Base-by-base conservation (phyloP, 2,113 vertebrate species). In the Microcebus jonahi region DNA sequence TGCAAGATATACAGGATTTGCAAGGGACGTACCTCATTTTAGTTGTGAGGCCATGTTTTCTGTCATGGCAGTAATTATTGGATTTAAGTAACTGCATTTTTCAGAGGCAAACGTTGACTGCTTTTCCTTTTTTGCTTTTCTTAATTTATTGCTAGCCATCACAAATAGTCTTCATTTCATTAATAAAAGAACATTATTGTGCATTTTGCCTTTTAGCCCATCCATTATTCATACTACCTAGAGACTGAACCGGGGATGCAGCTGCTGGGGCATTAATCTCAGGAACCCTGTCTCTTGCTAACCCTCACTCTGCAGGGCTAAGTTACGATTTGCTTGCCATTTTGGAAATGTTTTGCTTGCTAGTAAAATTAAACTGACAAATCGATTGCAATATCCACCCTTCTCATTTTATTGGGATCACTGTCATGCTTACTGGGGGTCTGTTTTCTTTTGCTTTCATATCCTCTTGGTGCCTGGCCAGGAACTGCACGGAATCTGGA, bases 171-270 rank as follows among this genome's bases (percentile, higher is more conserved):
- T 97, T 98, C 95, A 97, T 98, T 98, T 98, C 98, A 98, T 99
- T 98, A 98, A 98, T 98, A 98, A 98, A 98, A 98, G 96, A 98
- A 98, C 97, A 97, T 98, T 97, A 98, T 87, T 95, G 97, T 98
- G 92, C 97, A 97, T 97, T 98, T 98, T 98, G 97, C 97, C 94
- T 98, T 97, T 94, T 95, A 97, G 97, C 12, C 97, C 97, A 98
- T 98, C 95, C 98, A 98, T 99, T 98, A 98, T 98, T 99, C 98
- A 98, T 98, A 94, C 88, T 75, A 97, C 97, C 95, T 95, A 98
- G 93, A 98, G 97, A 97, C 89, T 84, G 96, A 97, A 96, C 95
- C 36, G 45, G 91, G 88, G 96, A 97, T 98, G 97, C 98, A 98
- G 98, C 98, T 98, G 98, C 95, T 98, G 91, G 84, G 0, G 36